These are phyloP conservation scores for Sesia bembeciformis DNA, from an alignment of 2,888 invertebrate species.

Conservation along the genomic window DNA sequence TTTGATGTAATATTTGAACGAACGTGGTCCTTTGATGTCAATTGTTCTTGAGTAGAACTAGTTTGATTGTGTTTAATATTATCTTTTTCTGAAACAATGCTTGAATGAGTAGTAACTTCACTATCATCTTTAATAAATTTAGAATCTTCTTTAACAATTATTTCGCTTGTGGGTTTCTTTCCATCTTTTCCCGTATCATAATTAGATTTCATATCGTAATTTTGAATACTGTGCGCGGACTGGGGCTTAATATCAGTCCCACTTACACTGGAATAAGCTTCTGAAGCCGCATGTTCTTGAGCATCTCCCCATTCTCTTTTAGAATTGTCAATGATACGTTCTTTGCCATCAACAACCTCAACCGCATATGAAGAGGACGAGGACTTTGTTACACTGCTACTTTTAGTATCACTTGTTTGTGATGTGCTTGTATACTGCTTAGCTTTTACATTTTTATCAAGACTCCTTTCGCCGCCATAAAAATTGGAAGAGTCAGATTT, in stretches of 20 bases:
- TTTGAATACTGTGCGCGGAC: slow-evolving; percentile 66
- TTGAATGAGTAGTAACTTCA: slow-evolving; percentile 50
- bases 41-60: slow-evolving; percentile 36
- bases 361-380: slow-evolving; percentile 78
- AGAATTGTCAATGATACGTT: slow-evolving; percentile 74
- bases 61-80: slow-evolving; percentile 48
- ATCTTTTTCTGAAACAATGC: slow-evolving; percentile 54
- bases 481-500: slow-evolving; percentile 50
- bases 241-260: slow-evolving; percentile 76
- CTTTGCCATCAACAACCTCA: slow-evolving; percentile 79
- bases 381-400: slow-evolving; percentile 72
- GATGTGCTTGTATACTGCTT: slow-evolving; percentile 54
- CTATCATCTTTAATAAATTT: slow-evolving; percentile 56
- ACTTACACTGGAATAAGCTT: slow-evolving; percentile 66
- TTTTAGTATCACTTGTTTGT: slow-evolving; percentile 66
- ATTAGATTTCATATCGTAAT: slow-evolving; percentile 68
- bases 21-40: slow-evolving; percentile 18
- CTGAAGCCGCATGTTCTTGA: slow-evolving; percentile 58
- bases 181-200: slow-evolving; percentile 75
- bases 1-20: slow-evolving; percentile 8
- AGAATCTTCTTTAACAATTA: slow-evolving; percentile 50
- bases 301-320: slow-evolving; percentile 74
- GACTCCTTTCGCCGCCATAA: slow-evolving; percentile 49
- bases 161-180: slow-evolving; percentile 50
- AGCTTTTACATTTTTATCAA: slow-evolving; percentile 42